phyloP scores from a whole-genome alignment of 2,888 invertebrate species.

The Limnephilus lunatus region DNA sequence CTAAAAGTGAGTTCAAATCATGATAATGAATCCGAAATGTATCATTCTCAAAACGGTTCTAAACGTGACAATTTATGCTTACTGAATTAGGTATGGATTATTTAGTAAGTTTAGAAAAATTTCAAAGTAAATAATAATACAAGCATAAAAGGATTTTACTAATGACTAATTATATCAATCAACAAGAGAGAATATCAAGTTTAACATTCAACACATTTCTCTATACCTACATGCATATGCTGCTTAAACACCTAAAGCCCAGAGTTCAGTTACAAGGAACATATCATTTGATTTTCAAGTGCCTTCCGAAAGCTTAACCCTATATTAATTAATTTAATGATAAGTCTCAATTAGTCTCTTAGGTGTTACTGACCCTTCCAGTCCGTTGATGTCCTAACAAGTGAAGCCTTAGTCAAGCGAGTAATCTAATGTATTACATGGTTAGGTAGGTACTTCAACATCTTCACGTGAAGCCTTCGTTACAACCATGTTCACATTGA shows the following conservation, averaged over 20 bases:
- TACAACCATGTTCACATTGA: not conserved
- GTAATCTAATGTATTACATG: not conserved
- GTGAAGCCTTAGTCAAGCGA: conserved; percentile 56
- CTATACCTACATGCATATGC: not conserved
- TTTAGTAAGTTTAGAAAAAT: no score
- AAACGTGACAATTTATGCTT: no score
- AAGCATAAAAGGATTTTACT: no score
- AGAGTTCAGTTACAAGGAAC: not conserved
- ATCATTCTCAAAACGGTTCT: no score
- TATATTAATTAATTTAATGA: not conserved
- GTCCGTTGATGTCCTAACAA: conserved; percentile 40
- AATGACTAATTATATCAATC: no score
- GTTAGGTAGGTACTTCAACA: conserved; percentile 36
- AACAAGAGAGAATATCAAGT: no score
- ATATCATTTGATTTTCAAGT: not conserved
- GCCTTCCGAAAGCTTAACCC: not conserved
- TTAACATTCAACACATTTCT: not conserved
- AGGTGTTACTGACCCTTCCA: conserved; percentile 57
- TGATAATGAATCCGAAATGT: no score
- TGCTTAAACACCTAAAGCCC: not conserved
- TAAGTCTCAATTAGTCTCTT: conserved; percentile 25
- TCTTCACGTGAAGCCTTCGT: conserved; percentile 9
- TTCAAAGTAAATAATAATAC: no score
- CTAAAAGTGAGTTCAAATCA: no score
- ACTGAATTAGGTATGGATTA: no score